Evolutionary conservation across 2,113 vertebrate species (phyloP).

Genomic region (Zootoca vivipara): DNA sequence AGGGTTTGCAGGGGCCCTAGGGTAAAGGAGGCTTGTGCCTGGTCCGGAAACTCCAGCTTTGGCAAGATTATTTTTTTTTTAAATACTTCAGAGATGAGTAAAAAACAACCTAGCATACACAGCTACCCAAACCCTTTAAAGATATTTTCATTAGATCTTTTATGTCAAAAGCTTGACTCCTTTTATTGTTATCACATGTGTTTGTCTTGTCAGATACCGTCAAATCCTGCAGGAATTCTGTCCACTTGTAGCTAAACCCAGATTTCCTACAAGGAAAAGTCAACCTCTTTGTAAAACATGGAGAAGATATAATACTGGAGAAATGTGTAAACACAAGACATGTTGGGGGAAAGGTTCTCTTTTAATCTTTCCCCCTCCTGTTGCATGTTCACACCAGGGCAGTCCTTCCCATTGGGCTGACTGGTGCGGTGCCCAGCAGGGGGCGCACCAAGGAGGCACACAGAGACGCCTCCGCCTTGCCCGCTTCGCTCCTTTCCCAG

Average conservation of each 20-base stretch:
- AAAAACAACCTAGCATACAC: not conserved
- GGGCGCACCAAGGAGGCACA: too few species aligned
- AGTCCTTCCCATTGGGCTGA: too few species aligned
- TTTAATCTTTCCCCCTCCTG: constrained; percentile 20
- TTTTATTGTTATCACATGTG: not conserved
- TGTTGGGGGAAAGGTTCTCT: not conserved
- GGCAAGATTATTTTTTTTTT: too few species aligned
- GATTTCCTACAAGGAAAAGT: constrained; percentile 31
- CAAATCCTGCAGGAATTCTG: not conserved
- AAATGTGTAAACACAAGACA: constrained; percentile 6
- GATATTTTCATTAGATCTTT: not conserved
- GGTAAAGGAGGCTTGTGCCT: not conserved
- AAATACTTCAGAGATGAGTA: not conserved
- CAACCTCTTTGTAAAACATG: not conserved
- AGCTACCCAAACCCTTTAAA: not conserved
- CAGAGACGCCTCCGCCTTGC: too few species aligned
- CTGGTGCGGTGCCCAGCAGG: too few species aligned
- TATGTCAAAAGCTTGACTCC: not conserved
- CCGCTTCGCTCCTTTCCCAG: too few species aligned
- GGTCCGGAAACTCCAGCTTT: too few species aligned
- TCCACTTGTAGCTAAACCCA: not conserved
- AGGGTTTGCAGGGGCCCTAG: not conserved
- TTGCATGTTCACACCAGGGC: too few species aligned
- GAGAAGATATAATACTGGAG: not conserved
- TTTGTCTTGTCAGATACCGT: not conserved